A percentile compares a stretch with the other conserved stretches of the same genome.
Conservation (phyloP, 2,113 vertebrate species). For the Channa argus region DNA sequence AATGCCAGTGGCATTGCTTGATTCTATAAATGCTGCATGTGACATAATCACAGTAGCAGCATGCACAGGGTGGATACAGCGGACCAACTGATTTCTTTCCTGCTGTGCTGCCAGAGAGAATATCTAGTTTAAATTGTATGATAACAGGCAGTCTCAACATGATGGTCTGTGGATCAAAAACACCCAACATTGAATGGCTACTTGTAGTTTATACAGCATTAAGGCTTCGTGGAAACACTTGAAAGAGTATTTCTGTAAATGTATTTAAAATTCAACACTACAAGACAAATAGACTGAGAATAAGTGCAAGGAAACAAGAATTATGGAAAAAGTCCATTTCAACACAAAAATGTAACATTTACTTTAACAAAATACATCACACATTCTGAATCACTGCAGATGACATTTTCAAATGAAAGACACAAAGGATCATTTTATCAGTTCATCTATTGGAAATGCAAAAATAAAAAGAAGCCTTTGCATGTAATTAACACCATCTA, state of each 20-base stretch:
- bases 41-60: no score
- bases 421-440: constrained; percentile 10
- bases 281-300: not conserved
- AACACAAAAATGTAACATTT: constrained; percentile 62
- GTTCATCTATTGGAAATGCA: constrained; percentile 4
- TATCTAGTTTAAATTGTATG: no score
- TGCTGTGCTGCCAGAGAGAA: no score
- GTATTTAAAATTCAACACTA: not conserved
- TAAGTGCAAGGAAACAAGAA: not conserved
- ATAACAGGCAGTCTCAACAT: no score
- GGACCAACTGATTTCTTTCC: no score
- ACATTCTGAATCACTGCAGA: constrained; percentile 38
- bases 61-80: no score
- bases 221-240: no score
- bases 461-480: constrained; percentile 28
- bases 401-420: constrained; percentile 39
- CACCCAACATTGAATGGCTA: no score
- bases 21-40: no score
- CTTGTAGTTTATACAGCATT: no score
- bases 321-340: constrained; percentile 63
- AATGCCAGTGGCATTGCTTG: no score
- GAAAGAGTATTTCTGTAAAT: not conserved
- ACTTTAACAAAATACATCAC: constrained; percentile 64
- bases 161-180: no score
- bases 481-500: constrained; percentile 51